Evolutionary conservation across 2,113 vertebrate genomes (phyloP).

Genomic region (Chitala chitala): DNA sequence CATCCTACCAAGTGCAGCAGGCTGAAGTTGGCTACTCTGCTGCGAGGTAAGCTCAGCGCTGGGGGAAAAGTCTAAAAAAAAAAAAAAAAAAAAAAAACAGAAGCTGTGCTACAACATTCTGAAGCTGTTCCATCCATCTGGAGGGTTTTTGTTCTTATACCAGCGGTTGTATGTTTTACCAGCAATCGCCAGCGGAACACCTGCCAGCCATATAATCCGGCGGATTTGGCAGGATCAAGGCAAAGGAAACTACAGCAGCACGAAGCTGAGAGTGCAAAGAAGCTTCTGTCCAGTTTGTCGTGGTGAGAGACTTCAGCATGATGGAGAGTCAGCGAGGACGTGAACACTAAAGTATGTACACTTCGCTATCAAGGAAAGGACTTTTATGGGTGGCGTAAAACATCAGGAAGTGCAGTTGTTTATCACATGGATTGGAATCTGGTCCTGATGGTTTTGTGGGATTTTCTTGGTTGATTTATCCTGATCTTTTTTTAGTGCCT

Average conservation of each 20-base stretch:
- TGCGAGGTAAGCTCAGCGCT: neutral
- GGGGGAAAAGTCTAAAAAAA: neutral
- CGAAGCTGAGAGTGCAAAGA: neutral
- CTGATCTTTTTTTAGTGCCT: neutral
- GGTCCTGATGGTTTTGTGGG: neutral
- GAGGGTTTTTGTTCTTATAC: neutral
- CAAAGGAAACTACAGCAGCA: neutral
- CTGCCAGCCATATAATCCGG: neutral
- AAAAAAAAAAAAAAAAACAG: too few species aligned
- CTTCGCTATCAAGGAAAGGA: neutral
- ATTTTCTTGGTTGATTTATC: neutral
- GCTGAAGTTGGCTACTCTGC: constrained; percentile 11
- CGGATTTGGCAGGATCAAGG: constrained; percentile 10
- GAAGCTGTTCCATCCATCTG: neutral
- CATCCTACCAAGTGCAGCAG: constrained; percentile 19
- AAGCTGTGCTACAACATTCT: neutral
- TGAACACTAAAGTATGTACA: neutral
- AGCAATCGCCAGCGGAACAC: neutral
- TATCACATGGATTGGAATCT: neutral
- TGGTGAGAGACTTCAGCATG: too few species aligned
- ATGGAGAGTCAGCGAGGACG: constrained; percentile 5
- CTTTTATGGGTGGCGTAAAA: neutral
- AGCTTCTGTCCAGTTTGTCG: neutral
- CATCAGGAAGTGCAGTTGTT: neutral
- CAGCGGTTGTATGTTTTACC: neutral